Base-by-base conservation (phyloP, 1,140 invertebrate genomes). In the Hycleus cichorii region DNA sequence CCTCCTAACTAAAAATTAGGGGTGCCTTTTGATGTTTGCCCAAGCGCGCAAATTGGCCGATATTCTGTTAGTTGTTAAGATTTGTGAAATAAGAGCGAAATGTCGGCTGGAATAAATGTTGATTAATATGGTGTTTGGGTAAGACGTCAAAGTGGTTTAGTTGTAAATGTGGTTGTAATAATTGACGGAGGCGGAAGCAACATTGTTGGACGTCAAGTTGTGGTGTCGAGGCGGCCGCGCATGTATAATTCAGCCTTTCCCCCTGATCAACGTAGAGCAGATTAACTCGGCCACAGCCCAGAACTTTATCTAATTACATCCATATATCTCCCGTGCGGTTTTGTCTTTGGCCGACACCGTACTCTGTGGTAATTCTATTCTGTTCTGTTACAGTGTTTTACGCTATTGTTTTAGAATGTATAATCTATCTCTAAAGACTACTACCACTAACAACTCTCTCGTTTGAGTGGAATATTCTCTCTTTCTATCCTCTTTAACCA, bases 241-340 rank as follows among this genome's bases (percentile, higher is more conserved):
- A 57, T 64, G 49, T 54, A 62, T 62, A 64, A 64, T 64, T 59
- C 56, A 59, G 39, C 51, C 61, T 18, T 18, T 18, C 18, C 18
- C 18, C 18, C 18, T 18, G 48, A 59, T 63, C 58, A 53, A 57
- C 58, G 43, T 44, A 50, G 50, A 61, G 52, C 60, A 64, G 66
- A 68, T 68, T 68, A 68, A 66, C 64, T 66, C 64, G 64, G 47
- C 66, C 66, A 53, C 66, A 66, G 60, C 64, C 58, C 62, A 60
- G 60, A 68, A 68, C 64, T 68, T 68, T 64, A 68, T 68, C 66
- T 68, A 68, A 68, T 68, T 68, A 66, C 64, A 56, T 66, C 54
- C 64, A 63, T 66, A 68, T 64, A 66, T 64, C 63, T 66, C 64
- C 53, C 62, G 43, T 64, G 66, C 57, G 66, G 66, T 68, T 63